These are phyloP conservation scores for Steatocranus sp. DNA, from an alignment of 2,797 vertebrate species.

Conservation along the genomic window DNA sequence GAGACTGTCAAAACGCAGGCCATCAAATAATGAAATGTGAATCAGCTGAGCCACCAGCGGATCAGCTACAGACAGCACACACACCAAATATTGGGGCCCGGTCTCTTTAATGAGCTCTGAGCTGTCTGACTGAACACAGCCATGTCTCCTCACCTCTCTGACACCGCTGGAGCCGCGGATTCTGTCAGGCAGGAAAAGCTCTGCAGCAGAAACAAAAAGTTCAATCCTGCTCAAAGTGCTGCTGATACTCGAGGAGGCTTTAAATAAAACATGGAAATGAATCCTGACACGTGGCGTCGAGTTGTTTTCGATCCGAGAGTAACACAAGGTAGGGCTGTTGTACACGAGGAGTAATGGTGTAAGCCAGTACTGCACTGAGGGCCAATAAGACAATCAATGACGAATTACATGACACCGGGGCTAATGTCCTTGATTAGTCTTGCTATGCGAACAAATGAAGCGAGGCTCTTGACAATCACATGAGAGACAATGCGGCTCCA, in stretches of 20 bases:
- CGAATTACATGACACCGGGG: slow-evolving; percentile 58
- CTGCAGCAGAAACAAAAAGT: slow-evolving; percentile 39
- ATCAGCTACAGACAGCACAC: slow-evolving; percentile 25
- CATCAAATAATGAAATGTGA: slow-evolving; percentile 58
- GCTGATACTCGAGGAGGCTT: slow-evolving; percentile 45
- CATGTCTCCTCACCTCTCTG: slow-evolving; percentile 37
- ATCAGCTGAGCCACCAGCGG: slow-evolving; percentile 38
- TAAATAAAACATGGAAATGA: slow-evolving; percentile 70
- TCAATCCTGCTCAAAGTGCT: slow-evolving; percentile 43
- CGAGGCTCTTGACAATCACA: slow-evolving; percentile 43
- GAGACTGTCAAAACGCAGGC: slow-evolving; percentile 52
- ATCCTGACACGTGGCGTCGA: slow-evolving; percentile 35
- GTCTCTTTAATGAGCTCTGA: slow-evolving; percentile 61
- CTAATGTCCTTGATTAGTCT: slow-evolving; percentile 67
- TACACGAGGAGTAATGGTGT: slow-evolving; percentile 32
- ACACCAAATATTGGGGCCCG: slow-evolving; percentile 18
- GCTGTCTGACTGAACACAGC: slow-evolving; percentile 53
- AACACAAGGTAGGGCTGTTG: slow-evolving; percentile 36
- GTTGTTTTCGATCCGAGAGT: slow-evolving; percentile 34
- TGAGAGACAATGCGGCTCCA: slow-evolving; percentile 33
- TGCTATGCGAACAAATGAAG: slow-evolving; percentile 52
- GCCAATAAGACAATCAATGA: slow-evolving; percentile 63
- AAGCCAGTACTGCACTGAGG: slow-evolving; percentile 30
- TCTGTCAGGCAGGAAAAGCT: slow-evolving; percentile 39
- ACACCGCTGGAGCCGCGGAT: slow-evolving; percentile 10